Base-by-base conservation (phyloP, 2,888 invertebrate species). In the Julus scandinavius region DNA sequence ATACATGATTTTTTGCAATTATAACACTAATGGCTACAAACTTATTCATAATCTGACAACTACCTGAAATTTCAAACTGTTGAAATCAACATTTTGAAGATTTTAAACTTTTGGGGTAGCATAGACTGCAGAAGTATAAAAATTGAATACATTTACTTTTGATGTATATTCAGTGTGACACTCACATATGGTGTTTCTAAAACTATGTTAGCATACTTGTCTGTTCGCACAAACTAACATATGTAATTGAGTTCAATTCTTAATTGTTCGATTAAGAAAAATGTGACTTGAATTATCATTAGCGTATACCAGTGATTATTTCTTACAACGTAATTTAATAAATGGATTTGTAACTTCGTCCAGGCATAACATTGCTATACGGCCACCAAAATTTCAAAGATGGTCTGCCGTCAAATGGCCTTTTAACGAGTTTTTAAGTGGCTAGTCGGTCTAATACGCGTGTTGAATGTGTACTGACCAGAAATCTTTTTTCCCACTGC, bases 401-500 rank as follows among this genome's bases (percentile, higher is more conserved):
- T 80, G 80, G 80, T 38, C 80, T 38, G 5, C 40, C 38, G 15
- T 80, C 80, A 80, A 80, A 80, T 80, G 2, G 80, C 80, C 80
- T 80, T 80, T 80, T 80, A 80, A 80, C 80, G 80, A 80, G 80
- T 80, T 80, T 80, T 80, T 80, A 80, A 80, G 80, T 80, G 80
- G 80, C 80, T 80, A 13, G 80, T 80, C 29, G 80, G 38, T 80
- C 80, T 80, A 80, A 38, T 80, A 80, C 72, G 29, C 80, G 38
- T 13, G 80, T 80, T 40, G 13, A 29, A 80, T 80, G 80, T 40
- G 38, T 80, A 80, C 80, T 80, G 80, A 80, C 80, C 80, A 80
- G 38, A 80, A 80, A 80, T 29, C 80, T 13, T 80, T 80, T 80
- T 80, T 80, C 80, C 45, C 29, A 80, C 38, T 3, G 80, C 80